Conservation (phyloP, 2,888 invertebrate species). For the Ochropleura plecta region DNA sequence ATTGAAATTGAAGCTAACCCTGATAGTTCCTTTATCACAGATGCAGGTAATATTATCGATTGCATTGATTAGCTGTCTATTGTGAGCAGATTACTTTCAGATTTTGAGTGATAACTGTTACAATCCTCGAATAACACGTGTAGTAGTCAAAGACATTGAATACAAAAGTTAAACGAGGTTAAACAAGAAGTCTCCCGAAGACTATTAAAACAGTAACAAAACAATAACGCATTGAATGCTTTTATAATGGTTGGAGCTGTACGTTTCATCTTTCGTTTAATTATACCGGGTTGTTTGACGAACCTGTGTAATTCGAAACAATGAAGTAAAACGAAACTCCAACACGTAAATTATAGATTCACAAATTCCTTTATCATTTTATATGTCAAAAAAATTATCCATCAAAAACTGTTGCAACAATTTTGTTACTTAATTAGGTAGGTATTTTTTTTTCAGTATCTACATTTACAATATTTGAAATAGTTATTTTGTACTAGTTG, state of each 20-base stretch:
- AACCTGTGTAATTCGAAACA: neutral
- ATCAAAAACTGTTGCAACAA: neutral
- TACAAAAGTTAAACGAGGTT: too few species aligned
- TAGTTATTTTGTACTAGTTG: neutral
- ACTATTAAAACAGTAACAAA: too few species aligned
- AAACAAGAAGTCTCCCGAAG: too few species aligned
- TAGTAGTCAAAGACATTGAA: neutral
- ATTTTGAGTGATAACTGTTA: neutral
- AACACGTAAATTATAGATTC: neutral
- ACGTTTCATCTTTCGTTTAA: neutral
- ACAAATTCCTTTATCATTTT: neutral
- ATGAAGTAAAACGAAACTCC: neutral
- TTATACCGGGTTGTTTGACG: neutral
- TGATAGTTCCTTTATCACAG: neutral
- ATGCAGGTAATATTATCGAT: neutral
- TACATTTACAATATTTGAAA: too few species aligned
- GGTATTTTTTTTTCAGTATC: neutral
- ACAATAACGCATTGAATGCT: neutral
- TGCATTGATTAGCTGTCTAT: neutral
- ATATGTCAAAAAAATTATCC: neutral
- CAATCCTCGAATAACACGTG: neutral
- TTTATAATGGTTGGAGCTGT: neutral
- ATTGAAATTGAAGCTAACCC: neutral
- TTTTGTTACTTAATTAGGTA: too few species aligned
- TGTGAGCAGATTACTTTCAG: neutral